phyloP scores from a whole-genome alignment of 2,888 invertebrate genomes.

The Spialia ferax region DNA sequence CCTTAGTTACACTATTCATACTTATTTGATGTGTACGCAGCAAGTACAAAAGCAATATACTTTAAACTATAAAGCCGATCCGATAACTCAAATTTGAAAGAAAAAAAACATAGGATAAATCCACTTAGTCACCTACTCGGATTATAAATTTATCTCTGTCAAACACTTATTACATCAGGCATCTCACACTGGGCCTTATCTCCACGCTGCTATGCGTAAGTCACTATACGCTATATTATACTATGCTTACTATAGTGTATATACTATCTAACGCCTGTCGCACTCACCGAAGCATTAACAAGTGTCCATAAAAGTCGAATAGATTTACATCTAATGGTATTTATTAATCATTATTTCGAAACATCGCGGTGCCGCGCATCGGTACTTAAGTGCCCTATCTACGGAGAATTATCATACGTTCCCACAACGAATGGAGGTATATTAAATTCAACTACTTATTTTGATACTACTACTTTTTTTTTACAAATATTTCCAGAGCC shows the following conservation, averaged over 20 bases:
- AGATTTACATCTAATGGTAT: constrained; percentile 35
- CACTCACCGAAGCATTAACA: constrained; percentile 18
- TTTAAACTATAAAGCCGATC: background rate
- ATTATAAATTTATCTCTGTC: constrained; percentile 3
- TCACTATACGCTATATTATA: too few species aligned
- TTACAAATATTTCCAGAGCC: constrained; percentile 19
- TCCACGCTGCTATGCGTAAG: too few species aligned
- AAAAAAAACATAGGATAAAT: background rate
- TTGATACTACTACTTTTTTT: constrained; percentile 1
- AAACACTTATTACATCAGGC: constrained; percentile 3
- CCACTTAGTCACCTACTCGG: background rate
- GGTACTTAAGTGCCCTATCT: constrained; percentile 35
- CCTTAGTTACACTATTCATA: too few species aligned
- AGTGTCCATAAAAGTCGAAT: constrained; percentile 33
- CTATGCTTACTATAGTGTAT: too few species aligned
- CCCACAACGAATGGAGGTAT: constrained; percentile 28
- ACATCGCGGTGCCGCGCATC: constrained; percentile 18
- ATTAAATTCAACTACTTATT: constrained; percentile 22
- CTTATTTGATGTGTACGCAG: too few species aligned
- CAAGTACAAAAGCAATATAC: background rate
- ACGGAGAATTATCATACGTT: constrained; percentile 33
- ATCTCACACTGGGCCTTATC: too few species aligned
- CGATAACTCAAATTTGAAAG: background rate
- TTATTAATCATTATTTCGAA: constrained; percentile 37
- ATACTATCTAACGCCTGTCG: constrained; percentile 11